Evolutionary conservation across 2,888 invertebrate genomes (phyloP), one percentile per base, ranked within the genome.

Genomic region (Limnephilus marmoratus): DNA sequence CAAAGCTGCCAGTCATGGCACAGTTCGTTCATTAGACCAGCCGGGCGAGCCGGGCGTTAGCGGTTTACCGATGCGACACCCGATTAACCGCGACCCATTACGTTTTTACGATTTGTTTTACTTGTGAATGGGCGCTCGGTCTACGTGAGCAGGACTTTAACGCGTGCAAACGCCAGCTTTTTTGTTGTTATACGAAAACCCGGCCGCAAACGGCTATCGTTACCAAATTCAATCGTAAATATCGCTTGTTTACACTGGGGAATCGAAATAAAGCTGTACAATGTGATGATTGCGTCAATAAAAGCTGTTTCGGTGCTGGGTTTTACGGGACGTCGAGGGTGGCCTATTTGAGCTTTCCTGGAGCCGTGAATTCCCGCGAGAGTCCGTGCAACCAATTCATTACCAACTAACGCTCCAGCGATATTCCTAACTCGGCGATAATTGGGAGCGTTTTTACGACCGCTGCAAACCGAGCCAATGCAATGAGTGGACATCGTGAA

Each of bases 221-320:
- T 53, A 34, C 68, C 29, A 68, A 87, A 87, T 87, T 87, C 87
- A 87, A 87, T 87, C 87, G 53, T 87, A 87, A 87, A 87, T 87
- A 87, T 87, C 68, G 87, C 87, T 53, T 87, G 87, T 87, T 87
- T 68, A 31, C 53, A 53, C 18, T 68, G 68, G 87, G 53, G 34
- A 87, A 87, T 87, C n/a, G 53, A 29, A 68, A 87, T 29, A 68
- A 45, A 86, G 45, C 85, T 86, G 37, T 86, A 86, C 85, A 86
- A 45, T 45, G 45, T 45, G 86, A 45, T 68, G 86, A 45, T 45
- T 45, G 45, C 45, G 49, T 24, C 37, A 45, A 45, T n/a, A 45
- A 45, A 11, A 86, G 45, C 68, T 7, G n/a, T 45, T 45, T 37
- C 49, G n/a, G n/a, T 37, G 15, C 45, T n/a, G 12, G 86, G 41